These are phyloP conservation scores for Tichodroma muraria DNA, from an alignment of 2,113 vertebrate species.

Conservation along the genomic window DNA sequence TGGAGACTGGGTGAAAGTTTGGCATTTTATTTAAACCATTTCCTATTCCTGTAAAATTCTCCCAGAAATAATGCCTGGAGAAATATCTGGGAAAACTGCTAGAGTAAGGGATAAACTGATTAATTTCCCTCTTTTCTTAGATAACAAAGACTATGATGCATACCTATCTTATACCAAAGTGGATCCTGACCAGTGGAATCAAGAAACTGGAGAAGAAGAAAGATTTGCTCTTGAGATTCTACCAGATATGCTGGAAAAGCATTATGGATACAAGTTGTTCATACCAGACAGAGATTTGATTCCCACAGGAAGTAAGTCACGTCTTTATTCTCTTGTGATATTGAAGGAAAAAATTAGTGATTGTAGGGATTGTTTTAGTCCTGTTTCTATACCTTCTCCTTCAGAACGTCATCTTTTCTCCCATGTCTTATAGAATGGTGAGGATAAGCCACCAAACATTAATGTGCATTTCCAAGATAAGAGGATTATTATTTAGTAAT, in stretches of 20 bases:
- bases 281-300: slow-evolving; percentile 98
- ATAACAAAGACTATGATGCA: slow-evolving; percentile 98
- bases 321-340: not conserved
- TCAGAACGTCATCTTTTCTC: not conserved
- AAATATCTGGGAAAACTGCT: not conserved
- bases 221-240: slow-evolving; percentile 96
- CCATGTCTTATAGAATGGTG: not conserved
- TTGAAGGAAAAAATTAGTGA: not conserved
- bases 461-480: not conserved
- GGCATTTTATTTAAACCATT: not conserved
- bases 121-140: slow-evolving; percentile 56
- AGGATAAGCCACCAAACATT: not conserved
- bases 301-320: slow-evolving; percentile 94
- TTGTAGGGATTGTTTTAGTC: not conserved
- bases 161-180: slow-evolving; percentile 99
- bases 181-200: slow-evolving; percentile 97
- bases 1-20: not conserved
- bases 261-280: slow-evolving; percentile 98
- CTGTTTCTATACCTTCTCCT: not conserved
- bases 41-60: not conserved
- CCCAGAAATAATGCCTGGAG: not conserved
- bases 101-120: not conserved
- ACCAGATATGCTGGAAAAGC: slow-evolving; percentile 97
- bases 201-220: slow-evolving; percentile 96
- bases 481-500: not conserved